These are phyloP conservation scores for Anorthoa munda DNA, from an alignment of 2,888 invertebrate genomes.

Conservation along the genomic window DNA sequence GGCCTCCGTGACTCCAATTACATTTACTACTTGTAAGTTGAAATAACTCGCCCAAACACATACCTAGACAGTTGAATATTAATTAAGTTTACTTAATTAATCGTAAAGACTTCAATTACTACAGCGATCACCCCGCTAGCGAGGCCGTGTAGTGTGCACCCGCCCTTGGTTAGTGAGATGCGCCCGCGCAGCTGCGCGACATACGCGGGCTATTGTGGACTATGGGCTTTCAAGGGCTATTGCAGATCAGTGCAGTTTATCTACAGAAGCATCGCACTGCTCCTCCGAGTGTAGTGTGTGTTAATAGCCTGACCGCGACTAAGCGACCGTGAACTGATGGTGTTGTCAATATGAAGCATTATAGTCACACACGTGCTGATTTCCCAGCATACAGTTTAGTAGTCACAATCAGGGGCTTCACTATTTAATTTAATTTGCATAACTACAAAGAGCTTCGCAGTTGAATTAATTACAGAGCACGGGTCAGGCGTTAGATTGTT, in stretches of 20 bases:
- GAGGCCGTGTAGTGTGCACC: constrained; percentile 14
- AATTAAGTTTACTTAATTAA: constrained; percentile 35
- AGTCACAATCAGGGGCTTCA: not conserved
- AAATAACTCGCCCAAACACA: not conserved
- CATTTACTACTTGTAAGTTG: not conserved
- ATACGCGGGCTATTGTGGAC: not conserved
- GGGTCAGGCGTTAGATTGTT: no score
- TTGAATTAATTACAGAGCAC: not conserved
- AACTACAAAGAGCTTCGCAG: not conserved
- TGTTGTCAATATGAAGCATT: not conserved
- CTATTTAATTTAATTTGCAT: not conserved
- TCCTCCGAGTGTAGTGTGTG: no score
- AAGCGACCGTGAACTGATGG: constrained; percentile 18
- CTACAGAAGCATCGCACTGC: not conserved
- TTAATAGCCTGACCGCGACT: constrained; percentile 8
- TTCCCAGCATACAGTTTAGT: not conserved
- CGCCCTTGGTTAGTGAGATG: constrained; percentile 17
- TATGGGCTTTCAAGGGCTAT: not conserved
- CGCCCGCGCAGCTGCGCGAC: constrained; percentile 56
- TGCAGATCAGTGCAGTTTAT: constrained; percentile 15
- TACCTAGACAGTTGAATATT: not conserved
- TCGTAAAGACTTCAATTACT: constrained; percentile 43
- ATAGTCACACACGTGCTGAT: constrained; percentile 27
- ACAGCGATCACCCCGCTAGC: not conserved
- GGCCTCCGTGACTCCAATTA: not conserved